Base-by-base conservation (phyloP, 1,140 invertebrate genomes). In the Caerostris darwini region DNA sequence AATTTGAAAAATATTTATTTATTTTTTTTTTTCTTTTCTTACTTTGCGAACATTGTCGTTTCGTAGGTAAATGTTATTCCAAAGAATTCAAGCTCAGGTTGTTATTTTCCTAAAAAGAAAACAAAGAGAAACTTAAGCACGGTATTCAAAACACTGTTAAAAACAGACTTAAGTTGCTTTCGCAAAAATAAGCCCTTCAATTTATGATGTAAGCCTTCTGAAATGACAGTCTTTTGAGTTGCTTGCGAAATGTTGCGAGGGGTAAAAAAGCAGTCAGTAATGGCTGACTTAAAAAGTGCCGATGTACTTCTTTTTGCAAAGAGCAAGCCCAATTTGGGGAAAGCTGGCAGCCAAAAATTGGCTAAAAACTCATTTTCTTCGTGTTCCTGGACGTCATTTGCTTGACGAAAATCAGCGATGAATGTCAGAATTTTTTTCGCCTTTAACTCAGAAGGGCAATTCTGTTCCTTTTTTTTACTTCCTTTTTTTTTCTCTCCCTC, bases 371-470 rank as follows among this genome's bases (percentile, higher is more conserved):
- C 90, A 91, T 91, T 90, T 71, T n/a, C n/a, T 61, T 71, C 57
- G 12, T 34, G 90, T 58, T 50, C 82, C 90, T 91, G 90, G 90
- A 91, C 71, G 90, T 91, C 90, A 82, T 91, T 91, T 91, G 90
- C 90, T 91, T 91, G 90, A 91, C 90, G 90, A 61, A 91, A 91
- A 91, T 91, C 90, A 91, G 90, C 90, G 77, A 82, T 91, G 90
- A 91, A 91, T 91, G 90, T 91, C 90, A 82, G 57, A 59, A 10
- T 91, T 82, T 81, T n/a, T 90, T 34, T 77, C 61, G 7, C 7
- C 57, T 19, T 53, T 64, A 53, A 64, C 57, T 88, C 53, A 17
- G 19, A 83, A 56, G 56, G 58, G 64, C 67, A 19, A 34, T 50
- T 87, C 56, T 10, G 58, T 53, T 71, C 57, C 0, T 12, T 17